phyloP scores from a whole-genome alignment of 2,797 vertebrate genomes.

The Paedocypris micromegethes region DNA sequence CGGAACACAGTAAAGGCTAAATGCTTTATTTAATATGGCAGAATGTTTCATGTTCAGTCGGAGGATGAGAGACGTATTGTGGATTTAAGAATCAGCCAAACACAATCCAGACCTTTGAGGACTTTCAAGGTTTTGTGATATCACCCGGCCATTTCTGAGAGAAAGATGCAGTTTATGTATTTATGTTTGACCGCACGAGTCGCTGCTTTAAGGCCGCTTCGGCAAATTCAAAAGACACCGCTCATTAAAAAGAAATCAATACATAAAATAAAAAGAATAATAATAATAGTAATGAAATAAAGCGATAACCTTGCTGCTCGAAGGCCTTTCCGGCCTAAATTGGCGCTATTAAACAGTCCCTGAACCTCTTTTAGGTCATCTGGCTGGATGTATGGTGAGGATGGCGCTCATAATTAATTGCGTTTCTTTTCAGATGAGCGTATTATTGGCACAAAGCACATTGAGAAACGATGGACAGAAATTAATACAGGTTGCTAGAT shows the following conservation, averaged over 20 bases:
- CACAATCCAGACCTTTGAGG: constrained; percentile 9
- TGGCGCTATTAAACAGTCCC: constrained; percentile 34
- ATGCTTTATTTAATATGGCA: constrained; percentile 34
- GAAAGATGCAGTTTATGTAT: constrained; percentile 21
- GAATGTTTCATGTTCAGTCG: not conserved
- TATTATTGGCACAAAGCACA: constrained; percentile 29
- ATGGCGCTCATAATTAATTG: constrained; percentile 34
- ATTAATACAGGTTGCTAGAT: constrained; percentile 13
- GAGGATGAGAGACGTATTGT: not conserved
- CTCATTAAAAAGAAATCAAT: no score
- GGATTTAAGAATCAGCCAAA: constrained; percentile 1
- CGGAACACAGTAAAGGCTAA: constrained; percentile 6
- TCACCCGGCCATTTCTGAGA: constrained; percentile 28
- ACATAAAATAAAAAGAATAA: no score
- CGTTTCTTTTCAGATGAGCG: constrained; percentile 33
- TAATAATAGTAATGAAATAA: not conserved
- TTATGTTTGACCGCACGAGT: constrained; percentile 13
- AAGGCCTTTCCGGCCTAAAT: constrained; percentile 29
- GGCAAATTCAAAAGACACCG: no score
- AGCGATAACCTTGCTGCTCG: constrained; percentile 47
- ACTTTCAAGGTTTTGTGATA: constrained; percentile 22
- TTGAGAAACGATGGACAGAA: constrained; percentile 21
- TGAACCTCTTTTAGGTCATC: constrained; percentile 32
- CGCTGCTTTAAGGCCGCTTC: not conserved
- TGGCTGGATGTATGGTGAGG: constrained; percentile 25